A percentile compares a stretch with the other conserved stretches of the same genome.
Evolutionary conservation across 2,113 vertebrate species (phyloP).

Genomic region (Chionis minor): DNA sequence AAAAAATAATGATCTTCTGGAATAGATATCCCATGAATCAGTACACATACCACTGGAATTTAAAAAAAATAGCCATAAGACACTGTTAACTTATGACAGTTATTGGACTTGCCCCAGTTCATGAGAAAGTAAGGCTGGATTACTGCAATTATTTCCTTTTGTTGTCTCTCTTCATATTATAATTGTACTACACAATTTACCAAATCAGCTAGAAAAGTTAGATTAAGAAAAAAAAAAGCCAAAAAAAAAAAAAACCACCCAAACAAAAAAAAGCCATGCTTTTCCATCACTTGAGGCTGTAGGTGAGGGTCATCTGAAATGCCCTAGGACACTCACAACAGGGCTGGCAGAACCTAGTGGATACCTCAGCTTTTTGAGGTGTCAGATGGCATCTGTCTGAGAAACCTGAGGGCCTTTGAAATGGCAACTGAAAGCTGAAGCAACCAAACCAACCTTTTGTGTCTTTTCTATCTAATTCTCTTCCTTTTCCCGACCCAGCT

Average conservation of each 20-base stretch:
- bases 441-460: not conserved
- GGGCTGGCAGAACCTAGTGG: not conserved
- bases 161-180: not conserved
- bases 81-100: not conserved
- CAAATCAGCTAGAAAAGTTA: not conserved
- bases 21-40: not conserved
- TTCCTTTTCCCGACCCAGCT: not conserved
- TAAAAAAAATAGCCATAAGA: not conserved
- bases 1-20: not conserved
- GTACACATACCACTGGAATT: not conserved
- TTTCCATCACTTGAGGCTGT: not conserved
- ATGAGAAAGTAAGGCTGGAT: not conserved
- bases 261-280: not conserved
- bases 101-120: not conserved
- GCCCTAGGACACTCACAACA: not conserved
- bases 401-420: not conserved
- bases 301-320: not conserved
- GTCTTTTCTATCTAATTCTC: not conserved
- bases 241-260: not conserved
- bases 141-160: not conserved
- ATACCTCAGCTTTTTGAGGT: not conserved
- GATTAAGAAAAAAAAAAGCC: not conserved
- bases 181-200: not conserved
- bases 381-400: not conserved
- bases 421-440: not conserved